A percentile compares a stretch with the other conserved stretches of the same genome.
Evolutionary conservation across 2,113 vertebrate genomes (phyloP).

Genomic region (Neomonachus schauinslandi): DNA sequence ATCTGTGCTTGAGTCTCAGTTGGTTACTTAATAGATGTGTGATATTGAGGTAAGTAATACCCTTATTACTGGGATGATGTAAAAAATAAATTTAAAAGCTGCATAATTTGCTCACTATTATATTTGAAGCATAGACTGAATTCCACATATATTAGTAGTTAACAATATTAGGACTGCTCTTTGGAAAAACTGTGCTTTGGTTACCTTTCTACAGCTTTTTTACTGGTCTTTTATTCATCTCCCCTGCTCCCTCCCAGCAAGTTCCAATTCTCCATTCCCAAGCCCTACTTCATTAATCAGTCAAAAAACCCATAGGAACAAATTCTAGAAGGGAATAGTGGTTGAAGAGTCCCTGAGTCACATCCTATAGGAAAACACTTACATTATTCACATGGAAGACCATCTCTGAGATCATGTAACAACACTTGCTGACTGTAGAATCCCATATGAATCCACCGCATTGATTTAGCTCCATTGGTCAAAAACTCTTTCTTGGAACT

Average conservation of each 20-base stretch:
- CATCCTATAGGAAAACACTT: not conserved
- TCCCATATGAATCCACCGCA: not conserved
- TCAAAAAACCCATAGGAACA: not conserved
- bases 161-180: not conserved
- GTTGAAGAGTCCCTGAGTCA: not conserved
- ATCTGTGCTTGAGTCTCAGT: not conserved
- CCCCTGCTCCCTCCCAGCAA: not conserved
- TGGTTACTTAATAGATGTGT: not conserved
- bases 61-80: not conserved
- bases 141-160: not conserved
- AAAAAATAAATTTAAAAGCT: not conserved
- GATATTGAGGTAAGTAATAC: not conserved
- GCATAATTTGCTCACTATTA: not conserved
- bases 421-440: not conserved
- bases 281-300: not conserved
- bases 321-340: not conserved
- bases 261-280: not conserved
- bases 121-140: not conserved
- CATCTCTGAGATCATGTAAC: not conserved
- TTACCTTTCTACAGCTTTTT: not conserved
- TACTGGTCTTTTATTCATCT: not conserved
- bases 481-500: conserved; percentile 70
- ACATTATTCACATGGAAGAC: not conserved
- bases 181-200: not conserved
- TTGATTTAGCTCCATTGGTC: conserved; percentile 52